Conservation (phyloP, 1,140 invertebrate genomes). For the Trachelipus rathkii region DNA sequence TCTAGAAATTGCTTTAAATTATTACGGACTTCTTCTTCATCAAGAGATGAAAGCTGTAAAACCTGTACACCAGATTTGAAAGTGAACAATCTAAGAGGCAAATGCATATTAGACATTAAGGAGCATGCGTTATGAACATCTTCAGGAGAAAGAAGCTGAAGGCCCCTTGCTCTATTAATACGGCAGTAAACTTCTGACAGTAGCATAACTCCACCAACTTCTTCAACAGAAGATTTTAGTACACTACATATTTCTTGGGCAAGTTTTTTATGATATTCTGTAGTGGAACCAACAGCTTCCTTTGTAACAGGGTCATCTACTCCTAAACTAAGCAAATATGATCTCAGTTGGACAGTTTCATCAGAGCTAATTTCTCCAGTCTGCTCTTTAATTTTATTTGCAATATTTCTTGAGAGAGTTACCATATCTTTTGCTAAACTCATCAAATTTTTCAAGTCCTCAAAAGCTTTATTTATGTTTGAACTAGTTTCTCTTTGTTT, state of each 20-base stretch:
- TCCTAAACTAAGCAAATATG: conserved; percentile 91
- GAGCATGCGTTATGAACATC: conserved; percentile 86
- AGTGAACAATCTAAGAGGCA: conserved; percentile 65
- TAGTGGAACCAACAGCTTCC: conserved; percentile 67
- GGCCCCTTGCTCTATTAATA: conserved; percentile 81
- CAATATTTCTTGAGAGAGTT: conserved; percentile 81
- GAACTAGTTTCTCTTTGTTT: conserved; percentile 84
- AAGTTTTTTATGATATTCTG: conserved; percentile 79
- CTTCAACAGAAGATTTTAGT: conserved; percentile 75
- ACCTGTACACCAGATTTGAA: conserved; percentile 90
- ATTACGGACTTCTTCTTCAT: conserved; percentile 60
- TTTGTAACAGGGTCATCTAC: conserved; percentile 85
- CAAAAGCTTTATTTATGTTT: conserved; percentile 86
- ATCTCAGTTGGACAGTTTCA: conserved; percentile 93
- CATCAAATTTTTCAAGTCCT: conserved; percentile 92
- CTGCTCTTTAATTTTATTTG: conserved; percentile 86
- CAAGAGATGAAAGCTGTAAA: conserved; percentile 69
- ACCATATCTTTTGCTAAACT: conserved; percentile 97
- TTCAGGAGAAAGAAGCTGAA: conserved; percentile 87
- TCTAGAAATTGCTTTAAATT: not conserved
- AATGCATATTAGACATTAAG: conserved; percentile 56
- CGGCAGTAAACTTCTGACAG: conserved; percentile 94
- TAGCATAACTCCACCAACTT: conserved; percentile 92
- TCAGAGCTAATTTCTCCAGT: conserved; percentile 95
- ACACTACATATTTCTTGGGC: conserved; percentile 80